Conservation (phyloP, 2,888 invertebrate species). For the Eristalis pertinax region DNA sequence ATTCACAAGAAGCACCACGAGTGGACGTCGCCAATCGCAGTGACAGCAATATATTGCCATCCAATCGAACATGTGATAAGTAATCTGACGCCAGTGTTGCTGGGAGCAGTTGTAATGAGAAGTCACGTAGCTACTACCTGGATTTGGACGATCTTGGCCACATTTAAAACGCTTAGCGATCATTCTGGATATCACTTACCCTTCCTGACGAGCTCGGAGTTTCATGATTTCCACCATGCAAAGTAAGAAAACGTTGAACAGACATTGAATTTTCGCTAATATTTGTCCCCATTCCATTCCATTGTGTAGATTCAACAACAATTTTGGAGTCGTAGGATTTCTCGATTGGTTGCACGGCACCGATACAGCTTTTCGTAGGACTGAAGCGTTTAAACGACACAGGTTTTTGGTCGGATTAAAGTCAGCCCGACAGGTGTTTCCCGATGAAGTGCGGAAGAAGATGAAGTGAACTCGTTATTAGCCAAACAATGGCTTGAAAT, state of each 20-base stretch:
- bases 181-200: constrained; percentile 93
- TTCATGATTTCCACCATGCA: constrained; percentile 93
- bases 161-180: constrained; percentile 88
- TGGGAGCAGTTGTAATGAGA: constrained; percentile 87
- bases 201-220: constrained; percentile 90
- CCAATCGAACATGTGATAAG: constrained; percentile 89
- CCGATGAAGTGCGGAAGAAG: constrained; percentile 10
- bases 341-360: constrained; percentile 51
- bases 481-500: no score
- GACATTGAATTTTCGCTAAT: not conserved
- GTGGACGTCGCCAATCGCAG: constrained; percentile 92
- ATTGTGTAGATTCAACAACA: constrained; percentile 32
- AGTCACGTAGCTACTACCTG: constrained; percentile 88
- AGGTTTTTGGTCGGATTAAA: constrained; percentile 19
- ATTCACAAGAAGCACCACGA: constrained; percentile 94
- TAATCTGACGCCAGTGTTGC: constrained; percentile 87
- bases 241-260: constrained; percentile 82
- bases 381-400: constrained; percentile 28
- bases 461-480: not conserved
- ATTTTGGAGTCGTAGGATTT: constrained; percentile 41
- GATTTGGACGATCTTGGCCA: constrained; percentile 88
- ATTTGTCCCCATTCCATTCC: not conserved
- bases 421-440: constrained; percentile 26
- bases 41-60: constrained; percentile 89
- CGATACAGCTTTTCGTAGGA: constrained; percentile 36